Evolutionary conservation across 2,113 vertebrate genomes (phyloP).

Genomic region (Mormoops blainvillei): DNA sequence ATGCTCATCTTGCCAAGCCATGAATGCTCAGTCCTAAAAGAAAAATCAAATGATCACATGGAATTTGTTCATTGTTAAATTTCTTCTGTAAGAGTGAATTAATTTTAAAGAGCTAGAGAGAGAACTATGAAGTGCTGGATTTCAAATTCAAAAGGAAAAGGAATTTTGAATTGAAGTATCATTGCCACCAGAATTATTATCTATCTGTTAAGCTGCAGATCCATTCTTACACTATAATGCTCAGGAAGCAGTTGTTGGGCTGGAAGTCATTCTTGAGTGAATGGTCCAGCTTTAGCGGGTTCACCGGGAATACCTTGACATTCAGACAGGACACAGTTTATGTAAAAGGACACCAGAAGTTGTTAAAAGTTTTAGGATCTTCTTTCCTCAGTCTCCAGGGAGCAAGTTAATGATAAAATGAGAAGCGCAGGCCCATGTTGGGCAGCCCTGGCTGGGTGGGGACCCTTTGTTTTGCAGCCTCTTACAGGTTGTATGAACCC

Average conservation of each 20-base stretch:
- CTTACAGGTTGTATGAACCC: neutral
- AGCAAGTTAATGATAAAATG: neutral
- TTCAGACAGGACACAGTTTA: neutral
- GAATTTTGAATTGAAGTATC: neutral
- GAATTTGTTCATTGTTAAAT: neutral
- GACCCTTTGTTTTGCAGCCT: neutral
- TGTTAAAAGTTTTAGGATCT: neutral
- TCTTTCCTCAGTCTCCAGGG: neutral
- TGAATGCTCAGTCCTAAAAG: neutral
- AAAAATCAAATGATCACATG: neutral
- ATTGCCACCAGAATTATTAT: neutral
- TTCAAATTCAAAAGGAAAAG: neutral
- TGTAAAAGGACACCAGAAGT: neutral
- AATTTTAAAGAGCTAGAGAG: neutral
- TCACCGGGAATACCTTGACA: neutral
- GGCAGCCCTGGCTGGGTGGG: neutral
- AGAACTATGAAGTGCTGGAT: neutral
- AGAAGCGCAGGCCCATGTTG: too few species aligned
- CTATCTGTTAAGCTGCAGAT: neutral
- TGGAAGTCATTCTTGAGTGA: neutral
- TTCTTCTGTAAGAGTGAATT: neutral
- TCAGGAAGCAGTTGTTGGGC: too few species aligned
- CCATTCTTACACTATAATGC: neutral
- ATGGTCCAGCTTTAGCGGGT: neutral
- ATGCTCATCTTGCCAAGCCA: neutral